Evolutionary conservation across 2,113 vertebrate genomes (phyloP).

Genomic region (Carlito syrichta): DNA sequence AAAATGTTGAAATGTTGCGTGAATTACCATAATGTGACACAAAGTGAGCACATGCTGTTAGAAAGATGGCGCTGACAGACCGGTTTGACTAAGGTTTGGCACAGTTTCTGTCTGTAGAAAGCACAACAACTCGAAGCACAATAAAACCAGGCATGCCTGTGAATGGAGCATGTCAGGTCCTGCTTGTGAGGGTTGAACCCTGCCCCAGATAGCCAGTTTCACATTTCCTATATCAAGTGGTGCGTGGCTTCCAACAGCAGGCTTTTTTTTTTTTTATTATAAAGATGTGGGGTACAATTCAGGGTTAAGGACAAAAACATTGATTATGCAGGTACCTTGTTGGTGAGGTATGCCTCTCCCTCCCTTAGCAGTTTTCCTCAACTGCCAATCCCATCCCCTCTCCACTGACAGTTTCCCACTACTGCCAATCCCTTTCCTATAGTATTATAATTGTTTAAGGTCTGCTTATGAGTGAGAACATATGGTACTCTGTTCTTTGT

Average conservation of each 20-base stretch:
- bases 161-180: background rate
- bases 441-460: no score
- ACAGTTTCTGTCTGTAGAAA: background rate
- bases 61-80: background rate
- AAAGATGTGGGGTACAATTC: no score
- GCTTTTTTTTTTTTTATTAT: no score
- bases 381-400: no score
- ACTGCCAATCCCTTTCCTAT: no score
- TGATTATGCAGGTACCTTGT: no score
- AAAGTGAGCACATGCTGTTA: background rate
- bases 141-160: background rate
- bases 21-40: background rate
- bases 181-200: background rate
- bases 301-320: no score
- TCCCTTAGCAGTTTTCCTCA: no score
- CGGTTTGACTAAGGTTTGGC: background rate
- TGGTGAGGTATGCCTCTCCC: no score
- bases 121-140: background rate
- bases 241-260: background rate
- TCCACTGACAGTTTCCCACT: no score
- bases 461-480: no score
- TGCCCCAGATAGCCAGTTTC: background rate
- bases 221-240: background rate
- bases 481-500: no score
- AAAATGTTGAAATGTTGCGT: background rate